Conservation (phyloP, 2,797 vertebrate genomes). For the Bradypus variegatus region DNA sequence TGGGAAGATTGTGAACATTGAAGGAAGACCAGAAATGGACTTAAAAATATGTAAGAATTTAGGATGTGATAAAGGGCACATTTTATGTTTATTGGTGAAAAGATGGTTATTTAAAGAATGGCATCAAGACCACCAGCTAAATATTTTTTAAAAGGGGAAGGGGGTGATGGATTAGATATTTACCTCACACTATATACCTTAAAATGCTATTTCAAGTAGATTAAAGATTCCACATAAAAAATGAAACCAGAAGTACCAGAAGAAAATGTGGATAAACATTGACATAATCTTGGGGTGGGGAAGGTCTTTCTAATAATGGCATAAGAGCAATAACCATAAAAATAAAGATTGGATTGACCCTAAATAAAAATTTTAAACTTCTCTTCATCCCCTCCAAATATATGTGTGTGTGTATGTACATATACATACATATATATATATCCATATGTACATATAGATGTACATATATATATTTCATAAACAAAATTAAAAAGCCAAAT, state of each 20-base stretch:
- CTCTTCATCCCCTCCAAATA: not conserved
- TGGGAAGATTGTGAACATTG: not conserved
- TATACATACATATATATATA: not conserved
- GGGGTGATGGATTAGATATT: not conserved
- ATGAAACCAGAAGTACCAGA: not conserved
- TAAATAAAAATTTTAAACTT: not conserved
- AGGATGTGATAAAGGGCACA: not conserved
- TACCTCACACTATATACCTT: slow-evolving; percentile 1
- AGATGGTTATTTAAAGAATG: not conserved
- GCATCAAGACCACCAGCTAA: not conserved
- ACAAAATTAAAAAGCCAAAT: not conserved
- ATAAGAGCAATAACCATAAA: not conserved
- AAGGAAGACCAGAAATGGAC: not conserved
- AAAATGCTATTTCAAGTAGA: not conserved
- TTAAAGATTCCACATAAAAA: not conserved
- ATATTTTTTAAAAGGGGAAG: not conserved
- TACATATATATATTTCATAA: not conserved
- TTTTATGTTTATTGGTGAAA: not conserved
- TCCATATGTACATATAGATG: not conserved
- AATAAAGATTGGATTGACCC: not conserved
- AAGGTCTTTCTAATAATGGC: not conserved
- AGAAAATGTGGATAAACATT: not conserved
- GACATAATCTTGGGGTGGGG: not conserved
- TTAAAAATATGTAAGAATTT: not conserved
- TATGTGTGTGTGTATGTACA: not conserved